Evolutionary conservation across 2,113 vertebrate genomes (phyloP).

Genomic region (Circaetus gallicus): DNA sequence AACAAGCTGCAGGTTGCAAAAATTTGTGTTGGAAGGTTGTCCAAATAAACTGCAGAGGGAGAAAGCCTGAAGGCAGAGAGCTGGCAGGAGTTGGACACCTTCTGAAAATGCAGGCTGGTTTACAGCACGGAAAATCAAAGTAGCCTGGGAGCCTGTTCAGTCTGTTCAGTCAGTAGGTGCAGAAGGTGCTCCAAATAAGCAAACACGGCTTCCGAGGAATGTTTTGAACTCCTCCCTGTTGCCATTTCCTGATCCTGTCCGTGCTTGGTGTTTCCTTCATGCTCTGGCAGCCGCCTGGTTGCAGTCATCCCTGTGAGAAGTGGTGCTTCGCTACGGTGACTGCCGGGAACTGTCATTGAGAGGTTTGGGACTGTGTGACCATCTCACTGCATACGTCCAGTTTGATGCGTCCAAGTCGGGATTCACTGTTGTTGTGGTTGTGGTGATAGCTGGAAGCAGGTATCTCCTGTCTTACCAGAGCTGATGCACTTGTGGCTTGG

Average conservation of each 20-base stretch:
- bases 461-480: background rate
- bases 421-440: background rate
- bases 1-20: background rate
- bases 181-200: background rate
- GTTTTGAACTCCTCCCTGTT: background rate
- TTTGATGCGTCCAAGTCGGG: background rate
- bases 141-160: background rate
- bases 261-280: background rate
- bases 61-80: background rate
- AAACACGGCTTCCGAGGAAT: background rate
- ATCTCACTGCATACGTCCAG: fast-evolving
- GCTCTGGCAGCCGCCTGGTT: background rate
- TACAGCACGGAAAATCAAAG: background rate
- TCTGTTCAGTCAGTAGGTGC: background rate
- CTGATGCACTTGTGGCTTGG: background rate
- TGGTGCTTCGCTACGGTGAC: fast-evolving
- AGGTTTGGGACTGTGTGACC: background rate
- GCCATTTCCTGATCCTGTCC: background rate
- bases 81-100: background rate
- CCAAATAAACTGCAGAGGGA: background rate
- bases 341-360: fast-evolving
- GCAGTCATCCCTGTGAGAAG: background rate
- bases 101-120: background rate
- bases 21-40: background rate
- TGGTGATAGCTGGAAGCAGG: background rate